Evolutionary conservation across 2,113 vertebrate genomes (phyloP).

Genomic region (Prinia subflava): DNA sequence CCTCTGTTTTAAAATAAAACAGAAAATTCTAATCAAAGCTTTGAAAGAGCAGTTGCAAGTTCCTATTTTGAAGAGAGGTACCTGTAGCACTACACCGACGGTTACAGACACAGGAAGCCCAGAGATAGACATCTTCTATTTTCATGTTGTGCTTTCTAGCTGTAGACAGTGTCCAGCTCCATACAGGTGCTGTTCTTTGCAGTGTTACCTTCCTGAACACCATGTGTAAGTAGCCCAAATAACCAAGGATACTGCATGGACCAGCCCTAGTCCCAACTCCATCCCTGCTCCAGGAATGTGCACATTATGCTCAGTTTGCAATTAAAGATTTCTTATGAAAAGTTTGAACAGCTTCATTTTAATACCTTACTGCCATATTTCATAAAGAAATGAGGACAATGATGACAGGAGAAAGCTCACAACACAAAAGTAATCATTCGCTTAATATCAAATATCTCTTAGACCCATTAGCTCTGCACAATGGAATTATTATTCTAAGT

Average conservation of each 20-base stretch:
- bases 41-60: background rate
- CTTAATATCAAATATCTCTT: background rate
- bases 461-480: background rate
- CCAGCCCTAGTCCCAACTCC: background rate
- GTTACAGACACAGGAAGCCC: background rate
- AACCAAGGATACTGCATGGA: background rate
- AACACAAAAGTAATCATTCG: background rate
- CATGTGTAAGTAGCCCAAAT: background rate
- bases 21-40: background rate
- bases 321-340: background rate
- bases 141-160: background rate
- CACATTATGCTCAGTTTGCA: fast-evolving
- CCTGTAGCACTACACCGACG: background rate
- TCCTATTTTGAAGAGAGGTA: background rate
- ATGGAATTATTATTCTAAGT: background rate
- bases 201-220: background rate
- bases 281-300: background rate
- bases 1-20: background rate
- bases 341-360: background rate
- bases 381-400: background rate
- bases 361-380: background rate
- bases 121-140: background rate
- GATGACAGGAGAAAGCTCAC: background rate
- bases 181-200: background rate
- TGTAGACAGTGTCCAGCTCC: background rate